A percentile compares a stretch with the other conserved stretches of the same genome.
phyloP scores from a whole-genome alignment of 2,888 invertebrate genomes.

The Sabatieria punctata region DNA sequence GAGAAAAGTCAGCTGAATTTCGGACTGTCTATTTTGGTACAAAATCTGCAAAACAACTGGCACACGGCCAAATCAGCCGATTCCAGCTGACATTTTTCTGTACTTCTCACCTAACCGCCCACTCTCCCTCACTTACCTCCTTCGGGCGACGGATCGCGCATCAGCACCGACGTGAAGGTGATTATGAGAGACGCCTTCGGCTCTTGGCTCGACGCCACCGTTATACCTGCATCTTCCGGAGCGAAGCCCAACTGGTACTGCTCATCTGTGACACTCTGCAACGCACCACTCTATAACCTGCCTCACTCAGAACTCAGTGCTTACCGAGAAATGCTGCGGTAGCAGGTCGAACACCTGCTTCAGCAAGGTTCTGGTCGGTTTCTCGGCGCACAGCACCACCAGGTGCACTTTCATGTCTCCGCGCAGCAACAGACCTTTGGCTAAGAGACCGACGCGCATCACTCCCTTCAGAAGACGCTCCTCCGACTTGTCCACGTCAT shows the following conservation, averaged over 20 bases:
- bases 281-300: neutral
- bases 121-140: neutral
- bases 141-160: constrained; percentile 55
- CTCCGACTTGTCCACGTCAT: constrained; percentile 10
- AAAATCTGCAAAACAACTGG: too few relatives aligned
- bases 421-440: constrained; percentile 56
- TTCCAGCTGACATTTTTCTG: neutral
- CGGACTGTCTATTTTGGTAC: too few relatives aligned
- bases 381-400: constrained; percentile 80
- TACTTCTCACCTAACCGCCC: neutral
- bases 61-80: neutral
- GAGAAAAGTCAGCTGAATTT: too few relatives aligned
- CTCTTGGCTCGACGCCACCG: constrained; percentile 56
- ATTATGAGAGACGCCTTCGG: constrained; percentile 55
- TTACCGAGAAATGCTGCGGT: constrained; percentile 64
- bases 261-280: neutral
- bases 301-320: too few relatives aligned
- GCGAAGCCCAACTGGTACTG: constrained; percentile 61
- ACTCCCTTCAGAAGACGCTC: constrained; percentile 48
- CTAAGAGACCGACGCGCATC: constrained; percentile 81
- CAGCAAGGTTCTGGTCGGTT: constrained; percentile 65
- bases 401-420: constrained; percentile 75
- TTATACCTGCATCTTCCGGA: constrained; percentile 65
- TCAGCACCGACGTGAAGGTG: constrained; percentile 74
- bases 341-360: constrained; percentile 67